These are phyloP conservation scores for Cyrtodaria siliqua DNA, from an alignment of 2,888 invertebrate species.

Conservation along the genomic window DNA sequence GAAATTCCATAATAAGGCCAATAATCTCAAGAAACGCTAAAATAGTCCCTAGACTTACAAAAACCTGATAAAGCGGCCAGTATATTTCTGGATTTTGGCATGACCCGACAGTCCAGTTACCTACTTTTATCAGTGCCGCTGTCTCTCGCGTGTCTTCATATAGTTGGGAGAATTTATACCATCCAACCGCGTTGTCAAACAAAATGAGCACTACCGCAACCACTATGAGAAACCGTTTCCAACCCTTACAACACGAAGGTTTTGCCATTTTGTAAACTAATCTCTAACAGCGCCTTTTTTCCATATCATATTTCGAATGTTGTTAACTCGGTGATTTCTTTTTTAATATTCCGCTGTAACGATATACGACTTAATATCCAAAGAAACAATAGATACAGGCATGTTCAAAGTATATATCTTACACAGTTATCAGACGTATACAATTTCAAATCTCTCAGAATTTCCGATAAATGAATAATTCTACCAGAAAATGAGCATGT, in stretches of 20 bases:
- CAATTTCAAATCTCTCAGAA: no score
- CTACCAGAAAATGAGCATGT: no score
- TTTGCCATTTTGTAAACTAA: no score
- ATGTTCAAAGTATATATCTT: no score
- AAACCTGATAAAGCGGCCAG: constrained; percentile 16
- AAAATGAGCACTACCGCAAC: constrained; percentile 14
- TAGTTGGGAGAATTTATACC: constrained; percentile 24
- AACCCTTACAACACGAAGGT: not conserved
- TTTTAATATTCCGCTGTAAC: no score
- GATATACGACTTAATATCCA: no score
- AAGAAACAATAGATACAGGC: no score
- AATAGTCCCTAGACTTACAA: constrained; percentile 21
- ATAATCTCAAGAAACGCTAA: constrained; percentile 18
- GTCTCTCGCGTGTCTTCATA: not conserved
- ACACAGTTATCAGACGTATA: no score
- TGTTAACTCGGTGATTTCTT: no score
- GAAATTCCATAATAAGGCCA: constrained; percentile 17
- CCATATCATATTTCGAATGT: no score
- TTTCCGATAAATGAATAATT: no score
- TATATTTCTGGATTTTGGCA: constrained; percentile 21
- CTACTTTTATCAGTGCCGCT: not conserved
- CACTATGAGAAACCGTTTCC: constrained; percentile 17
- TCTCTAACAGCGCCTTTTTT: no score
- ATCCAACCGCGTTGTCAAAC: constrained; percentile 25
- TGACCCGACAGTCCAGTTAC: not conserved